These are phyloP conservation scores for Bombyx mori DNA, from an alignment of 1,140 invertebrate species.

Conservation along the genomic window DNA sequence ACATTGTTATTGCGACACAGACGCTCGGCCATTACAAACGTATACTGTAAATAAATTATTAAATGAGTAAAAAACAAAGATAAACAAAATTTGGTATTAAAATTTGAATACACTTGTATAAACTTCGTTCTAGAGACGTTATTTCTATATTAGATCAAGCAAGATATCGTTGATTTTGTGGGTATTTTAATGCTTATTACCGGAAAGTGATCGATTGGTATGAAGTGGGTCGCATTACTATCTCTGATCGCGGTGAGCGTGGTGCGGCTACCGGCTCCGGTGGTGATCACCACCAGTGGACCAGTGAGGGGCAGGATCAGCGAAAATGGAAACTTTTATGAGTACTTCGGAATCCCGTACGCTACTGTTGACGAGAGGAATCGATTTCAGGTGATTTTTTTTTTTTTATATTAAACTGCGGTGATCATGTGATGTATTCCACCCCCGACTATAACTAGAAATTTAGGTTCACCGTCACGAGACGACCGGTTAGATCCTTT, in stretches of 20 bases:
- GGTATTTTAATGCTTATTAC: no score
- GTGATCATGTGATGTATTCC: neutral
- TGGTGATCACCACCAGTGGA: slow-evolving; percentile 33
- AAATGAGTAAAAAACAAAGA: neutral
- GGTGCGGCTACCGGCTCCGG: slow-evolving; percentile 41
- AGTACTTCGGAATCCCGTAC: slow-evolving; percentile 55
- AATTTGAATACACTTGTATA: neutral
- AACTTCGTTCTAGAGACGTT: no score
- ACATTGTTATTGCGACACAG: no score
- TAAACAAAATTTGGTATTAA: neutral
- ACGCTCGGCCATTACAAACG: no score
- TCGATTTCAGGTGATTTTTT: slow-evolving; percentile 42
- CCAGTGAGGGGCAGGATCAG: slow-evolving; percentile 39
- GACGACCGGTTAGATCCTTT: no score
- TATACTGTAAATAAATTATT: no score
- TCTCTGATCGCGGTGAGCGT: slow-evolving; percentile 40
- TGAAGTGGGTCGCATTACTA: slow-evolving; percentile 50
- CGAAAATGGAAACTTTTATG: slow-evolving; percentile 34
- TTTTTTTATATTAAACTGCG: slow-evolving; percentile 2
- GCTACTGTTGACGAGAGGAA: slow-evolving; percentile 44
- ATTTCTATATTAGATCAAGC: no score
- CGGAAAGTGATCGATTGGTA: slow-evolving; percentile 5
- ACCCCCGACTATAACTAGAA: no score
- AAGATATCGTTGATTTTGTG: no score
- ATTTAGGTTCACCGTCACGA: no score